Evolutionary conservation across 1,140 invertebrate species (phyloP).

Genomic region (Megalopta genalis): DNA sequence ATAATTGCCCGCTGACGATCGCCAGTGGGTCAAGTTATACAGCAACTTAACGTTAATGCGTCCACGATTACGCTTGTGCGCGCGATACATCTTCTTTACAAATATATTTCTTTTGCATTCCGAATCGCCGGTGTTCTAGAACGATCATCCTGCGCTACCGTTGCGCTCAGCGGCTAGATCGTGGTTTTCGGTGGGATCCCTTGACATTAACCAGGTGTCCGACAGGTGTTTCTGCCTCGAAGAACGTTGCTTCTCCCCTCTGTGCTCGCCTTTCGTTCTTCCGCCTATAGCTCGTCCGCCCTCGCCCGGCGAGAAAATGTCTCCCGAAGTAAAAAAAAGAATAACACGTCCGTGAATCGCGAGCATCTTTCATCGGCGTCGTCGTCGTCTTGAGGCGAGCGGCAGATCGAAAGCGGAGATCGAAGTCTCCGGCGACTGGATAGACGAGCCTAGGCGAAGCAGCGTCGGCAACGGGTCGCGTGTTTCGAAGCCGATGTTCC

Average conservation of each 20-base stretch:
- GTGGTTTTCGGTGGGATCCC: not conserved
- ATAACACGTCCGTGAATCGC: no score
- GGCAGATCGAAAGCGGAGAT: not conserved
- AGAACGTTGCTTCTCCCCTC: not conserved
- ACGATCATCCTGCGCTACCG: not conserved
- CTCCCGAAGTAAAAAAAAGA: no score
- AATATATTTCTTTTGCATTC: not conserved
- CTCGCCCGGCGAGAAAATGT: not conserved
- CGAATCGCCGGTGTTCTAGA: not conserved
- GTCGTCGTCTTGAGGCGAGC: not conserved
- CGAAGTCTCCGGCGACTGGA: not conserved
- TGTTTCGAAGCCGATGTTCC: not conserved
- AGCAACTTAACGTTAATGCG: not conserved
- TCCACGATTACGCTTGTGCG: not conserved
- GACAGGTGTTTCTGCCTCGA: constrained; percentile 24
- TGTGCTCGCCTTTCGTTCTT: not conserved
- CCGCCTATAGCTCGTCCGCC: not conserved
- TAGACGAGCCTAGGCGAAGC: not conserved
- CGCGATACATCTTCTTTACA: not conserved
- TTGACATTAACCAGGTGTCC: constrained; percentile 19
- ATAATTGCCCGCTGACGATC: not conserved
- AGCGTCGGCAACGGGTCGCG: not conserved
- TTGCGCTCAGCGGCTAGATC: not conserved
- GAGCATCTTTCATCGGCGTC: no score
- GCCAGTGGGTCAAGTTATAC: not conserved